Percentiles rank a stretch among this genome's conserved stretches.
Evolutionary conservation across 2,113 vertebrate species (phyloP).

Genomic region (Hassar affinis): DNA sequence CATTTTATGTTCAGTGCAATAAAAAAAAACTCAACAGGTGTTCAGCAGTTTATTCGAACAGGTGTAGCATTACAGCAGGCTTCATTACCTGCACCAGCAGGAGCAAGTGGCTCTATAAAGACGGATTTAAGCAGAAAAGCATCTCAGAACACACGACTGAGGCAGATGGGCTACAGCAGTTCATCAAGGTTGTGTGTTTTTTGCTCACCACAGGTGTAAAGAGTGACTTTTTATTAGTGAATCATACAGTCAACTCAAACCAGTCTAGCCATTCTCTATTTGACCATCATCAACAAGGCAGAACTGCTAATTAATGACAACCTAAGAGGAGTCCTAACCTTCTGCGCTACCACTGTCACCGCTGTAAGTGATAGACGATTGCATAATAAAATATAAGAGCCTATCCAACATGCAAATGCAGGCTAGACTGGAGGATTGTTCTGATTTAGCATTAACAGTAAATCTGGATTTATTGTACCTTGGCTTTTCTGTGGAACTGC

Average conservation of each 20-base stretch:
- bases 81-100: slow-evolving; percentile 3
- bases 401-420: background rate
- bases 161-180: background rate
- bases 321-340: no score
- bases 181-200: no score
- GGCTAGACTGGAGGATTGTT: background rate
- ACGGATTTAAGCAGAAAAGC: background rate
- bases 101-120: slow-evolving; percentile 9
- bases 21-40: background rate
- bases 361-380: background rate
- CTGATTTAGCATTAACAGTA: background rate
- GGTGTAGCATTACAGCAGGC: background rate
- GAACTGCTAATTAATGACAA: background rate
- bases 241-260: background rate
- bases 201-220: background rate
- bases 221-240: no score
- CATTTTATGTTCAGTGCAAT: background rate
- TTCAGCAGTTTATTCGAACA: background rate
- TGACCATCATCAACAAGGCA: background rate
- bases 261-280: background rate
- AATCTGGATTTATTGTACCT: background rate
- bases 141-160: background rate
- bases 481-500: background rate
- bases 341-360: no score
- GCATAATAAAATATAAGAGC: background rate